Conservation (phyloP, 2,797 vertebrate species). For the Vireo griseus region DNA sequence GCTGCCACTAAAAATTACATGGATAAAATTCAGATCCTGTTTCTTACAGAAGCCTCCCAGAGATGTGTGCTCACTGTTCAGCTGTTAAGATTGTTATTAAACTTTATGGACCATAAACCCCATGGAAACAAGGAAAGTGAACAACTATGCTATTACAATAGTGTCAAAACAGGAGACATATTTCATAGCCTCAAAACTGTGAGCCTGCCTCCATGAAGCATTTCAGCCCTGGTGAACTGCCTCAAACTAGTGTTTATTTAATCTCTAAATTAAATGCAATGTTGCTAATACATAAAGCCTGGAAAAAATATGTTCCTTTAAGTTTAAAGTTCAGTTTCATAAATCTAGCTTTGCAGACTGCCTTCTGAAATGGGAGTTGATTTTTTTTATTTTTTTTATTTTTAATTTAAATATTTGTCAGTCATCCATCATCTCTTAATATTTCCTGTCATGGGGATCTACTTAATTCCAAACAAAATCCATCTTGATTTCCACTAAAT, state of each 20-base stretch:
- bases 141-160: constrained; percentile 70
- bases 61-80: constrained; percentile 67
- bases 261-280: constrained; percentile 48
- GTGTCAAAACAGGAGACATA: constrained; percentile 72
- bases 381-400: background rate
- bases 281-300: constrained; percentile 33
- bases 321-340: constrained; percentile 41
- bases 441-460: constrained; percentile 18
- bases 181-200: constrained; percentile 72
- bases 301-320: constrained; percentile 43
- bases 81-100: constrained; percentile 82
- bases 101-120: constrained; percentile 83
- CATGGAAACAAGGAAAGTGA: constrained; percentile 76
- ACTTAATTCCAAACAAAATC: constrained; percentile 32
- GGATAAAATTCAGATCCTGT: constrained; percentile 50
- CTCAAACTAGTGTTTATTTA: constrained; percentile 44
- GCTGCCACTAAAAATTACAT: background rate
- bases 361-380: constrained; percentile 16
- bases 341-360: constrained; percentile 23
- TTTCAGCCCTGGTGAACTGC: constrained; percentile 3
- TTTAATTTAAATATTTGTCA: constrained; percentile 35
- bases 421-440: constrained; percentile 39
- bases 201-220: background rate
- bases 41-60: constrained; percentile 60
- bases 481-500: constrained; percentile 40